Base-by-base conservation (phyloP, 2,113 vertebrate genomes). In the Carettochelys insculpta region DNA sequence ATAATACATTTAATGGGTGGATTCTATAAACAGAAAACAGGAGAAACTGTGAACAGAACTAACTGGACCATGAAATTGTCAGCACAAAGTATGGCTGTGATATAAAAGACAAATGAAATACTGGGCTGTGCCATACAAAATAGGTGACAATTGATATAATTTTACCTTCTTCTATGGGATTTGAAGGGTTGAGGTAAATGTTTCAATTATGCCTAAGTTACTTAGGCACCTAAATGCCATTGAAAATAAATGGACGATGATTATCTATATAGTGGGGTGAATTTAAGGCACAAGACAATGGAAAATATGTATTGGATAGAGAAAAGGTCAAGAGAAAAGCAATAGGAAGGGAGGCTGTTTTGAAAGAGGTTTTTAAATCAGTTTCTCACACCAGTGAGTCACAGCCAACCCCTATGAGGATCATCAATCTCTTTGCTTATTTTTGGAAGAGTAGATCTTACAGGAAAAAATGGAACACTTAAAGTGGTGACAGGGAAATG, bases 1-100 rank as follows among this genome's bases (percentile, higher is more conserved):
- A 61, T 1, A 92, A 91, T 89, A 48, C 4, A 52, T 29, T 88
- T 87, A 88, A 84, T 82, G 65, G 80, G 51, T 22, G 2, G 47
- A 80, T 90, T 88, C 82, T 79, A 51, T 82, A 90, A 31, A 90
- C 24, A 77, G 48, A 41, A 58, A 16, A 83, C 1, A 73, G 90
- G 45, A 95, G 86, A 88, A 89, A 68, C 8, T 38, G 19, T 38
- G 90, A n/a, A 90, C 43, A 95, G 86, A 83, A 89, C 82, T 85
- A 85, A 77, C 41, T 11, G 29, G 82, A 27, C 45, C 87, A 92
- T 89, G 83, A 77, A 14, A 90, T 83, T 91, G 80, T 6, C 5
- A 68, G 22, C 12, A 83, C 17, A 48, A 93, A 93, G 11, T 80
- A 88, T 83, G 4, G 41, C 65, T 85, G 61, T 87, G 16, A 88